A percentile compares a stretch with the other conserved stretches of the same genome.
These are phyloP conservation scores for Dissostichus mawsoni DNA, from an alignment of 2,113 vertebrate species.

Conservation along the genomic window DNA sequence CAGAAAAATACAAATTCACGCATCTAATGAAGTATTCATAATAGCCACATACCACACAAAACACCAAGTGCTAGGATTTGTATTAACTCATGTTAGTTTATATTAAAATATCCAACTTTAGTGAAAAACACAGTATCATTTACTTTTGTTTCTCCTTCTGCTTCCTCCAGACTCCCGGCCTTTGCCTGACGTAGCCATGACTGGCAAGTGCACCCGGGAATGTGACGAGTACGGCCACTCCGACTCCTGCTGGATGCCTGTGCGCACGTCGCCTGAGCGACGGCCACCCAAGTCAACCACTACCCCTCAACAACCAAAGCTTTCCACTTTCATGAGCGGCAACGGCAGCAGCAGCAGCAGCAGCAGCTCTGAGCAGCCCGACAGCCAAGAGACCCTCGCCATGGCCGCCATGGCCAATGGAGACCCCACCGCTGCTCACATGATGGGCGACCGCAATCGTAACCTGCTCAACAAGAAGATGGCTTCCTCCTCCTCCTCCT, in stretches of 20 bases:
- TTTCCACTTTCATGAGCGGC: slow-evolving; percentile 98
- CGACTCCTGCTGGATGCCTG: slow-evolving; percentile 99
- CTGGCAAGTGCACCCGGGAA: slow-evolving; percentile 97
- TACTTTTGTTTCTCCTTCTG: slow-evolving; percentile 50
- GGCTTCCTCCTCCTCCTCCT: slow-evolving; percentile 92
- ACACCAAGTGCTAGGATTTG: slow-evolving; percentile 55
- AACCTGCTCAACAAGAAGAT: slow-evolving; percentile 99
- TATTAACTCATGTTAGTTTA: slow-evolving; percentile 16
- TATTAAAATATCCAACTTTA: slow-evolving; percentile 38
- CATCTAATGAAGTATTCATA: slow-evolving; percentile 59
- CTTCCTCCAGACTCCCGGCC: slow-evolving; percentile 93
- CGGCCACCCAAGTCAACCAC: slow-evolving; percentile 89
- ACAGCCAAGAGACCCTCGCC: slow-evolving; percentile 95
- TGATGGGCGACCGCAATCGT: slow-evolving; percentile 98
- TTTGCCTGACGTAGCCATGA: slow-evolving; percentile 99
- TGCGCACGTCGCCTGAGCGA: slow-evolving; percentile 96
- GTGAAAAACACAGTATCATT: slow-evolving; percentile 45
- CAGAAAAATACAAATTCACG: slow-evolving; percentile 44
- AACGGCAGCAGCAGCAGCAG: slow-evolving; percentile 82
- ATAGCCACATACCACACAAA: slow-evolving; percentile 66
- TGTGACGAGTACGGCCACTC: slow-evolving; percentile 99
- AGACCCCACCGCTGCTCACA: slow-evolving; percentile 89
- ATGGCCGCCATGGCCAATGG: slow-evolving; percentile 90
- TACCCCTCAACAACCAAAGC: slow-evolving; percentile 92
- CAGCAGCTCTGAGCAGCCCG: slow-evolving; percentile 86